phyloP scores from a whole-genome alignment of 1,140 invertebrate genomes.

The Psilanteris sp. region DNA sequence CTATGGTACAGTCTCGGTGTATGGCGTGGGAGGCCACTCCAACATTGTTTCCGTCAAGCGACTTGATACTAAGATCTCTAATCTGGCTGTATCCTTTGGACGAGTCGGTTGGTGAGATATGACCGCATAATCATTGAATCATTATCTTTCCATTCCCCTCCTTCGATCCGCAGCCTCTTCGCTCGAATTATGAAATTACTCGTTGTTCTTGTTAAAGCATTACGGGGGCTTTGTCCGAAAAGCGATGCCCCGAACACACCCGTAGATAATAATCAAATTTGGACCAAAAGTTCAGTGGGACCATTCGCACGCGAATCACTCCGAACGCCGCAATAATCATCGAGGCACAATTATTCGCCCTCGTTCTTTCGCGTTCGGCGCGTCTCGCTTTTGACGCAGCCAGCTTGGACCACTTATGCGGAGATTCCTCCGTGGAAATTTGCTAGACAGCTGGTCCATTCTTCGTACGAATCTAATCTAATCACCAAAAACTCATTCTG shows the following conservation, averaged over 20 bases:
- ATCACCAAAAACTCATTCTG: slow-evolving; percentile 73
- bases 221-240: slow-evolving; percentile 76
- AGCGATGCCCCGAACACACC: too few species aligned
- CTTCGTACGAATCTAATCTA: slow-evolving; percentile 69
- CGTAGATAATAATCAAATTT: too few species aligned
- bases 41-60: slow-evolving; percentile 75
- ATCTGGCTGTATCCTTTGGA: slow-evolving; percentile 71
- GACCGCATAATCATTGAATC: slow-evolving; percentile 79
- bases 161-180: slow-evolving; percentile 48
- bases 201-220: slow-evolving; percentile 76
- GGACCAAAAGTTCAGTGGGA: too few species aligned
- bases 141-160: slow-evolving; percentile 72
- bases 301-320: too few species aligned
- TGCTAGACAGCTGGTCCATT: slow-evolving; percentile 72
- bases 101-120: slow-evolving; percentile 76
- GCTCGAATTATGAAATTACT: slow-evolving; percentile 78
- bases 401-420: slow-evolving; percentile 68
- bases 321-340: too few species aligned
- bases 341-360: too few species aligned
- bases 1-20: slow-evolving; percentile 72
- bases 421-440: slow-evolving; percentile 71
- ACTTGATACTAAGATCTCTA: slow-evolving; percentile 67
- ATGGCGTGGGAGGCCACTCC: slow-evolving; percentile 75
- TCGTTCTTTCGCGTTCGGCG: too few species aligned
- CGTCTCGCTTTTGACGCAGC: background rate